Percentiles rank a stretch among this genome's conserved stretches.
These are phyloP conservation scores for Leptocoma aspasia DNA, from an alignment of 2,113 vertebrate genomes.

Conservation along the genomic window DNA sequence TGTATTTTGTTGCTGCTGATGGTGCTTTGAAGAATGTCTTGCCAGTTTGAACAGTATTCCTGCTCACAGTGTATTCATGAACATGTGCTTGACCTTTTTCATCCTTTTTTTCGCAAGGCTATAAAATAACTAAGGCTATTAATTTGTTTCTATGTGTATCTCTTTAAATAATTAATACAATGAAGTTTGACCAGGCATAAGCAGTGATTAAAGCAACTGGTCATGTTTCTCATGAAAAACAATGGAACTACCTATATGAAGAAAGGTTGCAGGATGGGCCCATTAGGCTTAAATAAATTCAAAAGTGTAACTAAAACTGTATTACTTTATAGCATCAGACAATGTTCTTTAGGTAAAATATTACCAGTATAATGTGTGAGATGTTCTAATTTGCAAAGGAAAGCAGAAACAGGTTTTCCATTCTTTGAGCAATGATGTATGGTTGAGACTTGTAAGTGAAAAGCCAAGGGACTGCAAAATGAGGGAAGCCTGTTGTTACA, in stretches of 20 bases:
- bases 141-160: slow-evolving; percentile 22
- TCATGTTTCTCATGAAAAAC: neutral
- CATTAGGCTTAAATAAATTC: neutral
- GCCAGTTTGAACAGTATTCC: neutral
- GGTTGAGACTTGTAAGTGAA: neutral
- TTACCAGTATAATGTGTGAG: neutral
- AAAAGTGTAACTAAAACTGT: neutral
- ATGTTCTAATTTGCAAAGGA: neutral
- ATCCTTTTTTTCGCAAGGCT: neutral
- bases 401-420: neutral
- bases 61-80: neutral
- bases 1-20: neutral
- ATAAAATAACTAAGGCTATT: slow-evolving; percentile 27
- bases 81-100: neutral
- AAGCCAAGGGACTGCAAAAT: neutral
- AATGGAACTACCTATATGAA: neutral
- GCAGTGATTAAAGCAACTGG: neutral
- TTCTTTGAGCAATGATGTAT: neutral
- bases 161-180: slow-evolving; percentile 55
- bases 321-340: neutral
- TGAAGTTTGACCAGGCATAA: neutral
- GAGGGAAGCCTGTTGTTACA: neutral
- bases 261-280: neutral
- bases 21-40: neutral
- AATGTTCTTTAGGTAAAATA: neutral